These are phyloP conservation scores for Hippotragus niger DNA, from an alignment of 2,113 vertebrate species.

Conservation along the genomic window DNA sequence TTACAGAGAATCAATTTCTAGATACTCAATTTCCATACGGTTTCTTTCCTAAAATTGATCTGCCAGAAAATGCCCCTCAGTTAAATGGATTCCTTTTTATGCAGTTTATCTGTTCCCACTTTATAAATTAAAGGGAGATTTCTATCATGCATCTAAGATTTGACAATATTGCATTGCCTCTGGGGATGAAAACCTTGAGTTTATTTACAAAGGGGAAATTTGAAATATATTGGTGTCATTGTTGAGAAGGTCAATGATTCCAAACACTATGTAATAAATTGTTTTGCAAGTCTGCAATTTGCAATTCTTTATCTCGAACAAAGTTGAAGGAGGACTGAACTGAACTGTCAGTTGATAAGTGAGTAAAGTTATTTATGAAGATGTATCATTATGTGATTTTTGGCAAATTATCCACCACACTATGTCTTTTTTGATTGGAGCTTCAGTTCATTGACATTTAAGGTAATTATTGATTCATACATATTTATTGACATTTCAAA, in stretches of 20 bases:
- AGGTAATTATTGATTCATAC: background rate
- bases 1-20: background rate
- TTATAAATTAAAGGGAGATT: constrained; percentile 15
- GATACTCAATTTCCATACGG: background rate
- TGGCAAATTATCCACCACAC: background rate
- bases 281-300: constrained; percentile 1
- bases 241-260: constrained; percentile 4
- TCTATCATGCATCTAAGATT: background rate
- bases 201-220: background rate
- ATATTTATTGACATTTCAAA: background rate
- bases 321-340: background rate
- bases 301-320: background rate
- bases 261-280: constrained; percentile 4
- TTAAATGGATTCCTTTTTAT: background rate
- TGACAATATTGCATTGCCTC: background rate
- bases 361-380: constrained; percentile 39
- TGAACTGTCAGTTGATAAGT: background rate
- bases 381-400: background rate
- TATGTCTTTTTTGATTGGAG: background rate
- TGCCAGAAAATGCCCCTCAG: background rate
- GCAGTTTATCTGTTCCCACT: background rate
- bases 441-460: background rate
- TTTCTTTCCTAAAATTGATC: background rate
- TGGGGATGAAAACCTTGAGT: background rate
- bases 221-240: background rate